Base-by-base conservation (phyloP, 2,888 invertebrate genomes). In the Euclidia mi region DNA sequence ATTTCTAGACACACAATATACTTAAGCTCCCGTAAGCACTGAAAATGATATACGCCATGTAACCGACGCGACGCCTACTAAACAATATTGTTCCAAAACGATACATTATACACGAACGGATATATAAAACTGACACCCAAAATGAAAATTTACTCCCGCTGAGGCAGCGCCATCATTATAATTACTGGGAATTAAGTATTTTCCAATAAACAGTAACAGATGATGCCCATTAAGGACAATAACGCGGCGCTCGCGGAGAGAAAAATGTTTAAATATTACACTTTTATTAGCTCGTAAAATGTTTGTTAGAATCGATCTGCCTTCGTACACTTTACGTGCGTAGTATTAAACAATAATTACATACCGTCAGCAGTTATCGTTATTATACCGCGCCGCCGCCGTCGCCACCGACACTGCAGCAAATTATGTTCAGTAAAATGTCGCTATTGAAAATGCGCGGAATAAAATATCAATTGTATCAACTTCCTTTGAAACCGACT, bases 221-320 rank as follows among this genome's bases (percentile, higher is more conserved):
- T 55, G 71, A 65, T 17, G 70, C 70, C 73, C 78, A 78, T 81
- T 82, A 81, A 68, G 60, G 32, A 61, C 45, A 47, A 52, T 58
- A 68, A 65, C 58, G 63, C 48, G 52, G 42, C 65, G 62, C 56
- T 56, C 50, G 47, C 59, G 34, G n/a, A 34, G 58, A 73, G 71
- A 71, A 68, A 74, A 69, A 71, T 70, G 56, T 55, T 71, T 63
- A 67, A 77, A 80, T 73, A 69, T 71, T 60, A 68, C 56, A 57
- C 56, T 79, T 81, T 80, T 74, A 82, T 78, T 53, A 65, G 71
- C 56, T 74, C 81, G 67, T 82, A 73, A 82, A 78, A 66, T 64
- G 73, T 73, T 76, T 70, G 75, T 75, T 77, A 68, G 76, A 62
- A 73, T 71, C 68, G 64, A 66, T 74, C 66, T 67, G 53, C 44